Evolutionary conservation across 2,888 invertebrate species (phyloP).

Genomic region (Lamellibrachia columna): DNA sequence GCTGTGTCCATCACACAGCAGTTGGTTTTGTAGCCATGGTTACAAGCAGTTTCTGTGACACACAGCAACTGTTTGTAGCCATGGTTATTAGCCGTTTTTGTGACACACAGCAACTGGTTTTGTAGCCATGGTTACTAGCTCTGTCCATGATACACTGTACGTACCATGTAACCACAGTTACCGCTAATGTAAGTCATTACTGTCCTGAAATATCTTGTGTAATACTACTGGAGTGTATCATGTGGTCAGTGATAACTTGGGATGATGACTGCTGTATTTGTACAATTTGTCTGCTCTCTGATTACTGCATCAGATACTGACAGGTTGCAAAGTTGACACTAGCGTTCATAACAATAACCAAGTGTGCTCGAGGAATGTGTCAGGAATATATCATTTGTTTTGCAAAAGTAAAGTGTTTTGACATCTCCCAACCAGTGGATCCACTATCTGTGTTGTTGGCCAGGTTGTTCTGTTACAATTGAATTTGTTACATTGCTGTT

Average conservation of each 20-base stretch:
- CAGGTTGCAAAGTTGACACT: background rate
- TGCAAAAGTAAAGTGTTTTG: background rate
- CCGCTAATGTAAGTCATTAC: background rate
- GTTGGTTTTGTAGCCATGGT: no score
- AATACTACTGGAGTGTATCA: background rate
- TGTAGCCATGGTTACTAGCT: background rate
- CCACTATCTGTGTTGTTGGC: background rate
- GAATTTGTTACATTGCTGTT: background rate
- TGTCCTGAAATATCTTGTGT: background rate
- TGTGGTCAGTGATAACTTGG: background rate
- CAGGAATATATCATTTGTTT: background rate
- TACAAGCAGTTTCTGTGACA: no score
- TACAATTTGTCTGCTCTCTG: background rate
- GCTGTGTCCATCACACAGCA: background rate
- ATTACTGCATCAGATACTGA: background rate
- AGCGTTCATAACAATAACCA: background rate
- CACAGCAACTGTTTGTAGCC: no score
- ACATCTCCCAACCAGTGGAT: background rate
- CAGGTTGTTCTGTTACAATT: background rate
- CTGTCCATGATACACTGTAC: background rate
- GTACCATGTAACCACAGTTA: background rate
- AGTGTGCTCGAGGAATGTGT: background rate
- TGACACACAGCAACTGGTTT: no score
- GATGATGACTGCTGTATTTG: background rate
- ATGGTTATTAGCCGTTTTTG: no score